Evolutionary conservation across 2,113 vertebrate genomes (phyloP), one percentile per base, ranked within the genome.

Genomic region (Hemicordylus capensis): DNA sequence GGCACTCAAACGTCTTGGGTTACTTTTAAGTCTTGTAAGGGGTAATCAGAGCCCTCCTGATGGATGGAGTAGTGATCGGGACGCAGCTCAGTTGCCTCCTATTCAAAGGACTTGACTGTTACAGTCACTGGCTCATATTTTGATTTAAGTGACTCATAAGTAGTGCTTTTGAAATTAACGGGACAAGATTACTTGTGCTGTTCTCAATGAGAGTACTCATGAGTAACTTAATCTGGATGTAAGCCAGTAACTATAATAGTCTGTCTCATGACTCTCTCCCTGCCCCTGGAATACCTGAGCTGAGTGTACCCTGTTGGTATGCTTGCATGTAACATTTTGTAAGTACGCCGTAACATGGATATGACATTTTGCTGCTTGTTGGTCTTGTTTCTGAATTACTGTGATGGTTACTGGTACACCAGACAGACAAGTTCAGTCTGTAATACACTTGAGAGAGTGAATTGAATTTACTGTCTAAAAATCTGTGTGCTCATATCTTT

Each of bases 401-500:
- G 64, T 70, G 19, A 46, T 66, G 72, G 31, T 26, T 3, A 4
- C 51, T 63, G n/a, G 2, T 37, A 6, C 51, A 74, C 63, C 61
- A 1, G 31, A n/a, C 44, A 51, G 70, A 42, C 56, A 59, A 15
- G 17, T 77, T 90, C 73, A 3, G 0, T 0, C 39, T 85, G 26
- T 81, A 66, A 26, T 73, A 22, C n/a, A 44, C 17, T 0, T 54
- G 59, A 80, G 42, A 34, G 74, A 66, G 59, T 69, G 69, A 74
- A 69, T 66, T 14, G 63, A 0, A 19, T 78, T 9, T 58, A 15
- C 34, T 77, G 34, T 59, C 31, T 37, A 26, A 72, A 54, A 85
- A 39, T 84, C 48, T 14, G 0, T 34, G 4, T 22, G 9, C 74
- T 0, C 15, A 0, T 59, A 61, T 75, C 69, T 82, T 3, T 61